Conservation (phyloP, 2,888 invertebrate species). For the Actias luna region DNA sequence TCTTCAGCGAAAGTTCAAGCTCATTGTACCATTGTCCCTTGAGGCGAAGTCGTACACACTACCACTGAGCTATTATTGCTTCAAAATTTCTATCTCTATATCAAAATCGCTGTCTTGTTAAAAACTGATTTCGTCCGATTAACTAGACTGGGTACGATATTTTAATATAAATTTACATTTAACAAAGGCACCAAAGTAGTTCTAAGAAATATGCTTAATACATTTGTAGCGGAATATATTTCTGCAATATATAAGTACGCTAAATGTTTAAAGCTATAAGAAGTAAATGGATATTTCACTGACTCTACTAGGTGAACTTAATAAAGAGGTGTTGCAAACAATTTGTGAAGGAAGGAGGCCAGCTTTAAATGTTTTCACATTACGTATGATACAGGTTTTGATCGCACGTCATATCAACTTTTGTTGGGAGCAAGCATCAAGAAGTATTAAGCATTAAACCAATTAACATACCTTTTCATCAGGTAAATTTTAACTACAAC, state of each 20-base stretch:
- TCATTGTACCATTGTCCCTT: too few species aligned
- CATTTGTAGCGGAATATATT: not conserved
- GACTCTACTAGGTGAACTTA: slow-evolving; percentile 1
- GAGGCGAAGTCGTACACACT: too few species aligned
- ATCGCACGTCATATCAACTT: slow-evolving; percentile 55
- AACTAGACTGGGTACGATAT: not conserved
- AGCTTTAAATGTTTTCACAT: slow-evolving; percentile 74
- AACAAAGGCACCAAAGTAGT: slow-evolving; percentile 5
- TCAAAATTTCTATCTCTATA: too few species aligned
- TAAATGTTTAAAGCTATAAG: not conserved
- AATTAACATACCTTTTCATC: slow-evolving; percentile 81
- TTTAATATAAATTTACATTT: not conserved
- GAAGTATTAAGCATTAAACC: slow-evolving; percentile 71
- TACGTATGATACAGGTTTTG: slow-evolving; percentile 48
- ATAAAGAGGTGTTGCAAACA: slow-evolving; percentile 87
- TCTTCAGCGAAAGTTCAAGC: too few species aligned
- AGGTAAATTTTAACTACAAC: slow-evolving; percentile 76
- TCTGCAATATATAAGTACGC: not conserved
- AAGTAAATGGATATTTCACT: not conserved
- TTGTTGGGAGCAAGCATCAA: slow-evolving; percentile 69
- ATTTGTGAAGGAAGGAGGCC: slow-evolving; percentile 92
- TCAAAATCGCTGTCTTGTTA: not conserved
- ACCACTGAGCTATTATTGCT: too few species aligned
- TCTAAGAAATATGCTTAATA: not conserved
- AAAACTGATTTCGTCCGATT: not conserved